Evolutionary conservation across 2,797 vertebrate genomes (phyloP), one percentile per base, ranked within the genome.

Genomic region (Lophotriccus pileatus): DNA sequence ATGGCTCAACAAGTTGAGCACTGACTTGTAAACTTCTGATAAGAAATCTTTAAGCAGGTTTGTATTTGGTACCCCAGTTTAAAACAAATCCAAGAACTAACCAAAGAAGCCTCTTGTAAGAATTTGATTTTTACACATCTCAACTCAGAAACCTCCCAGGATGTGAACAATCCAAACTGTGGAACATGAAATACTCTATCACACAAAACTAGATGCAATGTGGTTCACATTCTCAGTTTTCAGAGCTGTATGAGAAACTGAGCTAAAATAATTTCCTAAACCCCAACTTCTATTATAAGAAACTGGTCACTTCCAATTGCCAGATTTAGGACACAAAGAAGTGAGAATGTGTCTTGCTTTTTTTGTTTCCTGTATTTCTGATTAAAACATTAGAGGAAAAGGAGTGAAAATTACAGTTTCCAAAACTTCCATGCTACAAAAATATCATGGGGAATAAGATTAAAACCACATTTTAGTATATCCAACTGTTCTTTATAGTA

Each of bases 241-340:
- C 63, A 93, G 77, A 74, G 52, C 30, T 79, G 27, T 49, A 81
- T 84, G 43, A 86, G 70, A 94, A 91, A 82, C 39, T 19, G n/a
- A 84, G 52, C 70, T 94, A 92, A 91, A 94, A 93, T 75, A 79
- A 66, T 66, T 55, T 67, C 44, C 39, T 53, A 87, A 92, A 60
- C 2, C 7, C 30, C 60, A 95, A 67, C 58, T 84, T 88, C 58
- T 69, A 58, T 78, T 83, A 90, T 60, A 88, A 88, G 80, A 82
- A 81, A 73, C 21, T 3, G 1, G 47, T 84, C 76, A 56, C 19
- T 91, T 90, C 69, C 70, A 76, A 30, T 76, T 70, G 83, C 58
- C n/a, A 66, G 36, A 73, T 66, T 73, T 1, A 64, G 68, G 76
- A 84, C 82, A 77, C 60, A 88, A 94, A 86, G 23, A 86, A 59